Conservation (phyloP, 2,797 vertebrate species). For the Monodelphis domestica region DNA sequence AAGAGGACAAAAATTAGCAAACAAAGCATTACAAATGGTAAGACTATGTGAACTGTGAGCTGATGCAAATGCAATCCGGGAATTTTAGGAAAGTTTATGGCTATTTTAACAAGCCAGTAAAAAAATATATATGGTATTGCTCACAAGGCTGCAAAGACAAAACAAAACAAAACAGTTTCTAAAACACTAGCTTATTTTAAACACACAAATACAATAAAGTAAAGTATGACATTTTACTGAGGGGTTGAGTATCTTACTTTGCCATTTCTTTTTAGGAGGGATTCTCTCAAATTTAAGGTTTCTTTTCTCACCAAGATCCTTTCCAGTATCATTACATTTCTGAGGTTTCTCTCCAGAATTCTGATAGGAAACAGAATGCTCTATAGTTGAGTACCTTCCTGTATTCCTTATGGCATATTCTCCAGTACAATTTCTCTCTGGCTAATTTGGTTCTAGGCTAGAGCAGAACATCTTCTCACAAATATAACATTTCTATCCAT, state of each 20-base stretch:
- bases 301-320: neutral
- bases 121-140: too few species aligned
- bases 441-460: neutral
- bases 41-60: too few species aligned
- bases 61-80: too few species aligned
- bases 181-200: too few species aligned
- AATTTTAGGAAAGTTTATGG: too few species aligned
- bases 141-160: too few species aligned
- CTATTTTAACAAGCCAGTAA: too few species aligned
- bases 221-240: neutral
- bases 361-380: neutral
- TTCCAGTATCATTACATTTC: neutral
- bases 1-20: too few species aligned
- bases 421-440: neutral
- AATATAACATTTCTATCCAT: neutral
- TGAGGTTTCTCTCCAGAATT: neutral
- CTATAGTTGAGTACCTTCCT: neutral
- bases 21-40: too few species aligned
- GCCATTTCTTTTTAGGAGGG: neutral
- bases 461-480: neutral
- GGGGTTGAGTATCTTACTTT: neutral
- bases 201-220: too few species aligned
- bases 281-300: neutral
- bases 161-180: too few species aligned
- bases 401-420: neutral